Evolutionary conservation across 2,888 invertebrate genomes (phyloP).

Genomic region (Fabriciana adippe): DNA sequence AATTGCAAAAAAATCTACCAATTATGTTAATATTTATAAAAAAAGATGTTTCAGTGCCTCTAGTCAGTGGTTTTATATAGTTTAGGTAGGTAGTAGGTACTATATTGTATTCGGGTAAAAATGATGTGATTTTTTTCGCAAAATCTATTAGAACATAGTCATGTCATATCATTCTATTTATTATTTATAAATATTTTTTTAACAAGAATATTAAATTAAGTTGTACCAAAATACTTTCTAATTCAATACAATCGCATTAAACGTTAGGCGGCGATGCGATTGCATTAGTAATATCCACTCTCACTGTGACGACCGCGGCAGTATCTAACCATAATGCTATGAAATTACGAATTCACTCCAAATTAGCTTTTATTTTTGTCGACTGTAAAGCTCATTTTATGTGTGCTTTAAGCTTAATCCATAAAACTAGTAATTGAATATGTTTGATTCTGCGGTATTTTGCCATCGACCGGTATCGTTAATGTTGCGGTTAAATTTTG

Average conservation of each 20-base stretch:
- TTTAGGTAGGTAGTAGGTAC: too few relatives aligned
- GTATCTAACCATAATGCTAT: slow-evolving; percentile 62
- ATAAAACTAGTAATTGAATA: slow-evolving; percentile 29
- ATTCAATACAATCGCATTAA: neutral
- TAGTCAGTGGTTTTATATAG: too few relatives aligned
- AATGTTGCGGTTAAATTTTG: slow-evolving; percentile 15
- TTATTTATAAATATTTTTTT: too few relatives aligned
- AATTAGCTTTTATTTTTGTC: slow-evolving; percentile 11
- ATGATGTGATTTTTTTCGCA: too few relatives aligned
- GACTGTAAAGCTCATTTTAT: slow-evolving; percentile 11
- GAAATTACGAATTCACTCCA: slow-evolving; percentile 39
- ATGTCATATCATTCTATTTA: too few relatives aligned
- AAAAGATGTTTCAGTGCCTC: too few relatives aligned
- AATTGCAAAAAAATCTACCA: too few relatives aligned
- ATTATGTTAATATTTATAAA: too few relatives aligned
- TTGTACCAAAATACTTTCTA: too few relatives aligned
- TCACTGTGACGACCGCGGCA: slow-evolving; percentile 46
- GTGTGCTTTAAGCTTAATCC: slow-evolving; percentile 8
- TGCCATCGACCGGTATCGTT: slow-evolving; percentile 17
- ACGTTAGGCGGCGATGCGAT: slow-evolving; percentile 24
- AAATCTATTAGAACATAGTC: too few relatives aligned
- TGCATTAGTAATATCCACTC: slow-evolving; percentile 52
- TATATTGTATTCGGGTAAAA: too few relatives aligned
- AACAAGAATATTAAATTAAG: too few relatives aligned
- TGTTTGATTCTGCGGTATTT: slow-evolving; percentile 22